Evolutionary conservation across 2,888 invertebrate genomes (phyloP).

Genomic region (Harpagoxenus sublaevis): DNA sequence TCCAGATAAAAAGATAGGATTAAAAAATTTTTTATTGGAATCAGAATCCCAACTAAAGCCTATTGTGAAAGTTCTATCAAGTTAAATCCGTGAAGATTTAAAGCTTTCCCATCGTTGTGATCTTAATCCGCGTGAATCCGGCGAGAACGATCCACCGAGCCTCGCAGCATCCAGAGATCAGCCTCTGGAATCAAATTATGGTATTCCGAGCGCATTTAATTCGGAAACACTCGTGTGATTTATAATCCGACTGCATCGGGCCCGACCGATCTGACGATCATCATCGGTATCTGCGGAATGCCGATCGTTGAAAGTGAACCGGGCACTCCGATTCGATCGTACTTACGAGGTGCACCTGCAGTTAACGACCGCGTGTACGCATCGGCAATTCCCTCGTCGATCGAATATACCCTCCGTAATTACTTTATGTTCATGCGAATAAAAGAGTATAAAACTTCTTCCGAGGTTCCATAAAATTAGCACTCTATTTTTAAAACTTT

Average conservation of each 20-base stretch:
- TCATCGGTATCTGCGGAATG: conserved; percentile 66
- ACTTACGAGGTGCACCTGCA: conserved; percentile 46
- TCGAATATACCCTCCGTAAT: conserved; percentile 21
- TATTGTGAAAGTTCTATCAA: conserved; percentile 6
- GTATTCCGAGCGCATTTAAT: conserved; percentile 72
- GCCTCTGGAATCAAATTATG: conserved; percentile 71
- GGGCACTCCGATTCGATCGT: conserved; percentile 19
- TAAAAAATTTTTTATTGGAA: neutral
- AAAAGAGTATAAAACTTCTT: conserved; percentile 15
- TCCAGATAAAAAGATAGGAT: neutral
- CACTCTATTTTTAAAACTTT: conserved; percentile 1
- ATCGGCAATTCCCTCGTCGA: conserved; percentile 34
- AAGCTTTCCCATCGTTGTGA: neutral
- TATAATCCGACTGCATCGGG: conserved; percentile 67
- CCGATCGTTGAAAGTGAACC: conserved; percentile 53
- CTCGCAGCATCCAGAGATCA: conserved; percentile 17
- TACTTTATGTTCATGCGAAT: conserved; percentile 25
- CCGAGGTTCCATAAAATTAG: neutral
- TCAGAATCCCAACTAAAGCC: neutral
- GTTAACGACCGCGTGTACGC: conserved; percentile 42
- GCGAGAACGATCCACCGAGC: conserved; percentile 17
- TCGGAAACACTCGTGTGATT: conserved; percentile 69
- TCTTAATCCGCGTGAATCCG: conserved; percentile 27
- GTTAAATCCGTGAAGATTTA: neutral
- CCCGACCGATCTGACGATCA: conserved; percentile 64